Evolutionary conservation across 2,113 vertebrate genomes (phyloP).

Genomic region (Malurus melanocephalus): DNA sequence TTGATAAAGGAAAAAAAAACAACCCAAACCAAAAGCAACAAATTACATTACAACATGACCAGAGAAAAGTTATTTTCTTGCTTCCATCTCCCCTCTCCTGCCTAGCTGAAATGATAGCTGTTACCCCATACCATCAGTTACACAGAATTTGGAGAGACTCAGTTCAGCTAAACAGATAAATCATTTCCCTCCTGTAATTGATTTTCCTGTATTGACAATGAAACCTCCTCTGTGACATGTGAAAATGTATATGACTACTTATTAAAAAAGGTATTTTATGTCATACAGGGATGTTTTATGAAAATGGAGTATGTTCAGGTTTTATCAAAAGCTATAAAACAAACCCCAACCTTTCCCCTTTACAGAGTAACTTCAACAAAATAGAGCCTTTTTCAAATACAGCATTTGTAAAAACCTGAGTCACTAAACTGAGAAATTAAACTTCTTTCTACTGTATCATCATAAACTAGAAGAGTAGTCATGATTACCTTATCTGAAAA

Average conservation of each 20-base stretch:
- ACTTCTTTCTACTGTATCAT: neutral
- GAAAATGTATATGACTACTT: neutral
- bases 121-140: neutral
- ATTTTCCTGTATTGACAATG: neutral
- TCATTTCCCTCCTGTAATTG: neutral
- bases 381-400: neutral
- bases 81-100: neutral
- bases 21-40: fast-evolving
- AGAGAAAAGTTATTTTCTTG: neutral
- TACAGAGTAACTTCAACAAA: neutral
- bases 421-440: neutral
- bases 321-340: neutral
- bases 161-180: neutral
- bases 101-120: neutral
- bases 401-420: neutral
- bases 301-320: neutral
- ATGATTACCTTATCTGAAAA: neutral
- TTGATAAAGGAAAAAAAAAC: fast-evolving
- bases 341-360: neutral
- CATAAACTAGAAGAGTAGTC: neutral
- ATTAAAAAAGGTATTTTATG: neutral
- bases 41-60: neutral
- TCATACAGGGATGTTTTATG: neutral
- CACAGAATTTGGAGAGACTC: neutral
- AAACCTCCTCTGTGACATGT: neutral